Percentiles rank a stretch among this genome's conserved stretches.
Evolutionary conservation across 2,113 vertebrate species (phyloP).

Genomic region (Thinocorus orbignyianus): DNA sequence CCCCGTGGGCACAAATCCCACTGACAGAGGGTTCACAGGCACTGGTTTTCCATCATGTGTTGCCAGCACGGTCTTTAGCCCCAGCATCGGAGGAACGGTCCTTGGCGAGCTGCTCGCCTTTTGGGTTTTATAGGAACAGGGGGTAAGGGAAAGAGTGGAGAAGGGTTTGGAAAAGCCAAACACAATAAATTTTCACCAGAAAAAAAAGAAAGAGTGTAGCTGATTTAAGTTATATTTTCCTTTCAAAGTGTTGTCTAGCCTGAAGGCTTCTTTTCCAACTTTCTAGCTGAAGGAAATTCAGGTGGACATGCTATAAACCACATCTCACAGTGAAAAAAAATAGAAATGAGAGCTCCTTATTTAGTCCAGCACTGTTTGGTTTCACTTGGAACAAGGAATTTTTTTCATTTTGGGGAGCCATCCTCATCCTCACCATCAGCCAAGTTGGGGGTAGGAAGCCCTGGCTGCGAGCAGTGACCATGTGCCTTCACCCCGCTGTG

Average conservation of each 20-base stretch:
- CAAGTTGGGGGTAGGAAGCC: background rate
- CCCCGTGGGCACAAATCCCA: fast-evolving
- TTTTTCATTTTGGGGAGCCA: background rate
- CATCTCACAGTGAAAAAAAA: background rate
- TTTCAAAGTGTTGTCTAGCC: background rate
- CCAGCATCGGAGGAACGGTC: fast-evolving
- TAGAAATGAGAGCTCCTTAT: background rate
- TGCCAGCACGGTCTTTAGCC: background rate
- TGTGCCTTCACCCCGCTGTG: fast-evolving
- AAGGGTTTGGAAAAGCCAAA: background rate
- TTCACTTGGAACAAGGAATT: background rate
- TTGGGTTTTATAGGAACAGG: background rate
- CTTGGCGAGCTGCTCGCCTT: background rate
- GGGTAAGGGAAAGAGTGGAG: background rate
- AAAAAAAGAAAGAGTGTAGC: background rate
- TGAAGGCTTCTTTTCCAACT: background rate
- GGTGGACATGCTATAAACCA: background rate
- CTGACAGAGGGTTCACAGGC: background rate
- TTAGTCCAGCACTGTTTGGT: no score
- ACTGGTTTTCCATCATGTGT: fast-evolving
- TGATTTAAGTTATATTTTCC: background rate
- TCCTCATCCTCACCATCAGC: background rate
- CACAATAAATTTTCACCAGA: background rate
- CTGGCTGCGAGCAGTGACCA: fast-evolving
- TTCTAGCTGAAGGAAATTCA: background rate